Evolutionary conservation across 2,113 vertebrate genomes (phyloP), one percentile per base, ranked within the genome.

Genomic region (Neolamprologus devosi): DNA sequence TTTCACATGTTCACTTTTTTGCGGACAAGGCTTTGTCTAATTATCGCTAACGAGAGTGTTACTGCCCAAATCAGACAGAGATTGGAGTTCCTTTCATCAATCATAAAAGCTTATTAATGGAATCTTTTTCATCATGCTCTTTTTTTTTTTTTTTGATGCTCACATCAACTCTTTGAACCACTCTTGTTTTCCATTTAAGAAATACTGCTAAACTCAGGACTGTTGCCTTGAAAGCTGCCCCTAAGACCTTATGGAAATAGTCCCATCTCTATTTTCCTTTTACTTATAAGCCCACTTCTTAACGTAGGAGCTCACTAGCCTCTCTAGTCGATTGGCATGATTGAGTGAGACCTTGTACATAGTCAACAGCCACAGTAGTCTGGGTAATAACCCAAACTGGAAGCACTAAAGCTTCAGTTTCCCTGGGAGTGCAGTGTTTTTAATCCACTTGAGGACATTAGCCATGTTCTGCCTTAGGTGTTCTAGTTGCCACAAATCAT

Each of bases 171-270:
- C 51, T 54, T 54, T 54, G 51, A 54, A 11, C 51, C n/a, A 54
- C 9, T 11, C 3, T 54, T 21, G 9, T 21, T n/a, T 53, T 53
- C n/a, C 51, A 54, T 54, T 54, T 54, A 54, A 54, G 53, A 54
- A 54, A 21, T 54, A 21, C n/a, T 54, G n/a, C 10, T 54, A 54
- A 54, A 21, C 51, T 54, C n/a, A 21, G 51, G 0, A 12, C 51
- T 54, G 5, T 54, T 54, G 10, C n/a, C 51, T 21, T 54, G 8
- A 54, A 54, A 11, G 51, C 9, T 1, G 0, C 51, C 51, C 51
- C 51, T 11, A 21, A 54, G n/a, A 54, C 51, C 10, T 54, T 21
- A 54, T 54, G 51, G 9, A 54, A 54, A 54, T 53, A 10, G 19
- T 10, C 9, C 49, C 49, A 49, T 16, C 16, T 49, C 47, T 49